phyloP scores from a whole-genome alignment of 2,113 vertebrate genomes.

The Pelodiscus sinensis region DNA sequence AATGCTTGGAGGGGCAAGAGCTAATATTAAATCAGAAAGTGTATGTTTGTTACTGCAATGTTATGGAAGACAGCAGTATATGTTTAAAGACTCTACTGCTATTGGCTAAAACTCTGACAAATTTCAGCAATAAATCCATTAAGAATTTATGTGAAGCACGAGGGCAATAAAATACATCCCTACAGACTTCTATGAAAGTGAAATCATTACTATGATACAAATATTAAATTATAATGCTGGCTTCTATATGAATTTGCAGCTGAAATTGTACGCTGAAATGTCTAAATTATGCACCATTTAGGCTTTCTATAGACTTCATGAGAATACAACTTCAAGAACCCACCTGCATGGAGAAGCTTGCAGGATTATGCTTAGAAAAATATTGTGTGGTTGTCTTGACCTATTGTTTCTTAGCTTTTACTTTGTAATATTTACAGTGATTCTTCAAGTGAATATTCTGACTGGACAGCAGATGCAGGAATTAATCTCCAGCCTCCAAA shows the following conservation, averaged over 20 bases:
- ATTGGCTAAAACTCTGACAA: background rate
- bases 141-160: background rate
- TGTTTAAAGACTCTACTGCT: background rate
- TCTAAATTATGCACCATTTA: background rate
- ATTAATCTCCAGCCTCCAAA: slow-evolving; percentile 98
- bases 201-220: background rate
- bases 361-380: background rate
- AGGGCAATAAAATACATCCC: background rate
- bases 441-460: slow-evolving; percentile 97
- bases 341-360: background rate
- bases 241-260: background rate
- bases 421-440: slow-evolving; percentile 78
- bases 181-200: background rate
- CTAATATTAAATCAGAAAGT: background rate
- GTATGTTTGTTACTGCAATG: accelerated
- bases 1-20: background rate
- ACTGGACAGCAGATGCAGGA: slow-evolving; percentile 97
- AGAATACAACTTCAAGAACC: background rate
- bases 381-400: background rate
- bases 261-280: background rate
- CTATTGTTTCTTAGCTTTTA: background rate
- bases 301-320: background rate
- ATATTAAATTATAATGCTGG: background rate
- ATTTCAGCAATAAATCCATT: background rate
- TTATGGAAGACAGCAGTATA: background rate